Evolutionary conservation across 2,113 vertebrate genomes (phyloP), one percentile per base, ranked within the genome.

Genomic region (Stomatorhinus ivindoensis): DNA sequence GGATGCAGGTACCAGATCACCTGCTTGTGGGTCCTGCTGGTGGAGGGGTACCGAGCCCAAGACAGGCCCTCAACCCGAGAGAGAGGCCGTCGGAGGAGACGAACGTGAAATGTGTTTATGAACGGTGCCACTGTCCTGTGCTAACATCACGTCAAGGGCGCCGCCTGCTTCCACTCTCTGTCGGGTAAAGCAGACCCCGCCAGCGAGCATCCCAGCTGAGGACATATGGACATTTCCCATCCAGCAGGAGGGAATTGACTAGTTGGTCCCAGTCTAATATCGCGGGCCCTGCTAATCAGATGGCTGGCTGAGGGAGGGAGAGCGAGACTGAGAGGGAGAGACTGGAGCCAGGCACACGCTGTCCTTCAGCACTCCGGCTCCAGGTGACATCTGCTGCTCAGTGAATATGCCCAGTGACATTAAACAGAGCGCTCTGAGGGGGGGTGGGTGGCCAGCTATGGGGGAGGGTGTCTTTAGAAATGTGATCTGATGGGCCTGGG

Each of bases 191-290:
- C 8, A 31, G n/a, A 86, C n/a, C n/a, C 27, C 8, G 17, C 13
- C 48, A 86, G 27, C 4, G 9, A 51, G 85, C 50, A 21, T 27
- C 31, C 87, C 87, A 65, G 87, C 55, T 46, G 35, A 44, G 87
- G 87, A 35, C 87, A 61, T 87, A 44, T 44, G 55, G 17, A 19
- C 7, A 39, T 21, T 65, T 44, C 35, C 35, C 39, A 42, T 87
- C 53, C 87, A 65, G 87, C 87, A 87, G 87, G 19, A 61, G 87
- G 87, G 87, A 87, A 87, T 87, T 87, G 87, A 61, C 87, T 61
- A 61, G 87, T n/a, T 87, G 87, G 87, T 87, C 87, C 87, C 87
- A 61, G 87, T n/a, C 87, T 87, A 87, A 87, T 87, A 87, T 87
- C 11, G 10, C 39, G 55, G 55, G 55, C 5, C 11, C 53, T 19